Conservation (phyloP, 2,888 invertebrate genomes). For the Lapara coniferarum region DNA sequence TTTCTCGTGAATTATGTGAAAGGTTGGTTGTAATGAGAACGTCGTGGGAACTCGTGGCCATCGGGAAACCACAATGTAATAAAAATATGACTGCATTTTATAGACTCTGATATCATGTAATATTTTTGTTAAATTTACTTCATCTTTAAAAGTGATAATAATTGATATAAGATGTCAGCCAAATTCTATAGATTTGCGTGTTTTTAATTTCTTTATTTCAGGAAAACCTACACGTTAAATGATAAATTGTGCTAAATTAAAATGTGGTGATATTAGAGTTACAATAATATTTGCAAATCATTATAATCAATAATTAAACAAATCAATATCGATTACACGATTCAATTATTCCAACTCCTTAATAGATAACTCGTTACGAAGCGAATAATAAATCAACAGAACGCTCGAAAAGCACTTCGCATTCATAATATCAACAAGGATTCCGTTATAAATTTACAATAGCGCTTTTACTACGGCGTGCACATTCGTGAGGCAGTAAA, state of each 20-base stretch:
- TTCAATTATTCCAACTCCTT: background rate
- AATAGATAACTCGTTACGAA: slow-evolving; percentile 26
- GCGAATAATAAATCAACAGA: slow-evolving; percentile 9
- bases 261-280: too few relatives aligned
- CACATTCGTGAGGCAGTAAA: slow-evolving; percentile 53
- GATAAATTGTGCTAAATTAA: too few relatives aligned
- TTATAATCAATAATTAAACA: too few relatives aligned
- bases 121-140: too few relatives aligned
- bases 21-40: background rate
- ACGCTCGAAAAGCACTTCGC: slow-evolving; percentile 4
- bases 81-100: too few relatives aligned
- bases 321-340: background rate
- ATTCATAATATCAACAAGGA: slow-evolving; percentile 11
- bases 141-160: too few relatives aligned
- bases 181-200: too few relatives aligned
- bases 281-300: too few relatives aligned
- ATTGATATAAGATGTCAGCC: too few relatives aligned
- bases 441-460: slow-evolving; percentile 27
- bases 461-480: slow-evolving; percentile 38
- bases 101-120: too few relatives aligned
- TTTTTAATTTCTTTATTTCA: too few relatives aligned
- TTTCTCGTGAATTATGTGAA: background rate
- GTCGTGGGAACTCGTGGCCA: background rate
- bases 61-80: background rate
- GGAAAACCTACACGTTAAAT: too few relatives aligned